These are phyloP conservation scores for Melitaea cinxia DNA, from an alignment of 1,140 invertebrate species.

Conservation along the genomic window DNA sequence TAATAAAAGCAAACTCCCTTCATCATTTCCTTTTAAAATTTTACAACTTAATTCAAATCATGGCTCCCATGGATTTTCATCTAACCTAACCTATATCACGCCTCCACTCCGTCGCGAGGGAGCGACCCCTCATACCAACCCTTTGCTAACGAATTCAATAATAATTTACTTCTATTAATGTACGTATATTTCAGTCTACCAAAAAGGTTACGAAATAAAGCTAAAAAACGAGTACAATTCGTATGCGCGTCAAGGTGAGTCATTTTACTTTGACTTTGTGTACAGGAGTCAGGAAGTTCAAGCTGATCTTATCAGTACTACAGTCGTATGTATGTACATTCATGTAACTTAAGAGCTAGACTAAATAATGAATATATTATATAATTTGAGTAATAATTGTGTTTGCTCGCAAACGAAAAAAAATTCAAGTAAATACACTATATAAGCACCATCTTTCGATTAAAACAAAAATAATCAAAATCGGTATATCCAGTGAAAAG, in stretches of 20 bases:
- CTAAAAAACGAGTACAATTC: constrained; percentile 12
- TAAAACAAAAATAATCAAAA: too few relatives aligned
- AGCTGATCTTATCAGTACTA: constrained; percentile 17
- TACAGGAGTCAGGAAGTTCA: constrained; percentile 18
- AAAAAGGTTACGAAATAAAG: constrained; percentile 3
- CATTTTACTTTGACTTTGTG: constrained; percentile 17
- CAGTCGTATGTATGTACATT: constrained; percentile 14
- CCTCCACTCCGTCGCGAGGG: constrained; percentile 23
- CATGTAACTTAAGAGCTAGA: constrained; percentile 1
- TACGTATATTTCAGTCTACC: constrained; percentile 30
- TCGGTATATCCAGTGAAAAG: too few relatives aligned
- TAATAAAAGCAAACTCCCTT: neutral
- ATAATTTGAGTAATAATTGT: too few relatives aligned
- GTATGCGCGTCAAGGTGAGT: constrained; percentile 20
- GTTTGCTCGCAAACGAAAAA: too few relatives aligned
- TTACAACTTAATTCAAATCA: constrained; percentile 2
- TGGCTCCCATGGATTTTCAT: constrained; percentile 8
- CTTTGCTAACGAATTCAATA: constrained; percentile 34
- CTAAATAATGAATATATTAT: neutral
- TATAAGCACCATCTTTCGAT: too few relatives aligned
- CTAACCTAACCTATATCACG: constrained; percentile 20
- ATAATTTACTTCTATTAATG: constrained; percentile 25
- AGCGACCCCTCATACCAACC: constrained; percentile 31
- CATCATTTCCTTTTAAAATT: too few relatives aligned
- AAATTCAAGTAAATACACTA: too few relatives aligned